Evolutionary conservation across 2,113 vertebrate species (phyloP).

Genomic region (Chauna torquata): DNA sequence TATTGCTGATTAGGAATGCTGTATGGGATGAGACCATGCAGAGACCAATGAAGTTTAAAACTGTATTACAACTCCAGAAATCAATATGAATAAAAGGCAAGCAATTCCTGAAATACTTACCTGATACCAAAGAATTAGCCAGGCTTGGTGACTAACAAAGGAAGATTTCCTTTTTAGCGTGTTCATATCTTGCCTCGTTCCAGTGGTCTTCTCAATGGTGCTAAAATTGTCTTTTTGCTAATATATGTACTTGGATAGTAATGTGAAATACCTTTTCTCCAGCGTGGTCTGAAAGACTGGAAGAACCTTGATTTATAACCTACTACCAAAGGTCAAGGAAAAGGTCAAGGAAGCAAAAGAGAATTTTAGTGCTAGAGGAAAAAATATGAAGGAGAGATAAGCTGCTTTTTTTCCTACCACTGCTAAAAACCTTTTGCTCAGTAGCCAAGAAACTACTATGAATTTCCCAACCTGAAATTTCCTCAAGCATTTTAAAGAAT

Average conservation of each 20-base stretch:
- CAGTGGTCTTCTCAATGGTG: not conserved
- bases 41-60: not conserved
- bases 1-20: not conserved
- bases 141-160: not conserved
- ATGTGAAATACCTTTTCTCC: not conserved
- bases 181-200: not conserved
- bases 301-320: not conserved
- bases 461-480: not conserved
- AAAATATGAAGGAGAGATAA: not conserved
- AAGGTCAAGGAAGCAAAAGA: not conserved
- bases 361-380: not conserved
- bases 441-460: not conserved
- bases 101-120: not conserved
- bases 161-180: not conserved
- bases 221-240: not conserved
- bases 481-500: not conserved
- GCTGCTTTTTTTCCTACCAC: not conserved
- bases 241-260: not conserved
- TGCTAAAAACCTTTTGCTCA: not conserved
- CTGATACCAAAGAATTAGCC: not conserved
- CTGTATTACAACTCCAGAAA: not conserved
- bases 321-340: not conserved
- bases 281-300: not conserved
- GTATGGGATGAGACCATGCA: not conserved
- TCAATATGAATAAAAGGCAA: not conserved